These are phyloP conservation scores for Xerus rutilus DNA, from an alignment of 2,797 vertebrate species.

Conservation along the genomic window DNA sequence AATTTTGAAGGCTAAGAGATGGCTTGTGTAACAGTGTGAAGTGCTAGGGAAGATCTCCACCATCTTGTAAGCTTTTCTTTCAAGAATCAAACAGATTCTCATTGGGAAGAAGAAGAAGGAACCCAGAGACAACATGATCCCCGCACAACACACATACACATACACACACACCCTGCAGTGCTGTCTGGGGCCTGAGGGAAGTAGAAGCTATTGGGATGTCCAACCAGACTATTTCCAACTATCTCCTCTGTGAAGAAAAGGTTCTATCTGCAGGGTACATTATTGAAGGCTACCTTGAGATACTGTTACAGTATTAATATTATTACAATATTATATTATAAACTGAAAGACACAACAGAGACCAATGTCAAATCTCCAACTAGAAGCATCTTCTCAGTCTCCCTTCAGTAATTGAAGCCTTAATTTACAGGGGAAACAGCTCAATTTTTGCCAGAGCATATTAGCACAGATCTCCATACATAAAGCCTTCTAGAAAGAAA, in stretches of 20 bases:
- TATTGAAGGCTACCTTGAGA: not conserved
- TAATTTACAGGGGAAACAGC: not conserved
- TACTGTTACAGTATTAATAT: not conserved
- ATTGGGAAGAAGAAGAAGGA: not conserved
- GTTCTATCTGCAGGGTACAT: not conserved
- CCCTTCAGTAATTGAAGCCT: not conserved
- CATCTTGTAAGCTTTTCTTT: not conserved
- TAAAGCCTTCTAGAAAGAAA: not conserved
- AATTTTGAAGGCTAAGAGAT: not conserved
- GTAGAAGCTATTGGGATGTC: not conserved
- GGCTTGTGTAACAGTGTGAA: not conserved
- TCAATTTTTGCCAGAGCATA: not conserved
- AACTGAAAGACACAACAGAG: not conserved
- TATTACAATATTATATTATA: too few relatives aligned
- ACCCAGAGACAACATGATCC: not conserved
- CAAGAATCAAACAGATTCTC: not conserved
- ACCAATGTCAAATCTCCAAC: not conserved
- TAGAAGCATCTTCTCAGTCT: not conserved
- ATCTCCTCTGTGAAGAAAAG: not conserved
- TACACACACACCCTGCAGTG: too few relatives aligned
- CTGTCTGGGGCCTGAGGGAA: accelerated
- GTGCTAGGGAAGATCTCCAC: too few relatives aligned
- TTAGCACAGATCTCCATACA: not conserved
- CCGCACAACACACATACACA: too few relatives aligned
- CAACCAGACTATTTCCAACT: not conserved